Percentiles rank a stretch among this genome's conserved stretches.
Evolutionary conservation across 1,140 invertebrate genomes (phyloP).

Genomic region (Aphaenogaster ashmeadi): DNA sequence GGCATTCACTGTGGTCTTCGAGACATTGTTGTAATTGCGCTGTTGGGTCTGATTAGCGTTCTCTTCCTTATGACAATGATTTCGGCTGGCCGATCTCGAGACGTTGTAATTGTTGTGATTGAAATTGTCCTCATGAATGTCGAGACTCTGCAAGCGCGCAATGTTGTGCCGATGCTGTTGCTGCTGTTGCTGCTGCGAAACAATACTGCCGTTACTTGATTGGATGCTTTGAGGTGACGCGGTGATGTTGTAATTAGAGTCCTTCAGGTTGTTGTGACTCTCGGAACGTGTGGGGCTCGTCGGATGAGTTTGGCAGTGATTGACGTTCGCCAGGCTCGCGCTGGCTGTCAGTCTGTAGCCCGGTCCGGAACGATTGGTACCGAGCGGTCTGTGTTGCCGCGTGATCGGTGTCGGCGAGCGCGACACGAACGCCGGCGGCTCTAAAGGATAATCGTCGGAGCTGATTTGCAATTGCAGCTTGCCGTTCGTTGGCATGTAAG

Average conservation of each 20-base stretch:
- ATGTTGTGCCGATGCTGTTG: conserved; percentile 81
- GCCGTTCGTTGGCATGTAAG: conserved; percentile 88
- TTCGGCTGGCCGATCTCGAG: conserved; percentile 81
- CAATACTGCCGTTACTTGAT: conserved; percentile 75
- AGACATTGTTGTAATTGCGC: conserved; percentile 85
- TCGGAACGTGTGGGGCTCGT: conserved; percentile 85
- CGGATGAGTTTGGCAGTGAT: conserved; percentile 84
- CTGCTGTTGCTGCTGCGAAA: conserved; percentile 78
- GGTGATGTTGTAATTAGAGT: conserved; percentile 86
- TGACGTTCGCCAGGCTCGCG: conserved; percentile 88
- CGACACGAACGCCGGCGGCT: conserved; percentile 88
- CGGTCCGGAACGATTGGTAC: conserved; percentile 76
- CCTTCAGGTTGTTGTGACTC: conserved; percentile 86
- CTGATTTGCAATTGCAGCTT: conserved; percentile 86
- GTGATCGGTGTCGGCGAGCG: conserved; percentile 88
- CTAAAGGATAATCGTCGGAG: conserved; percentile 87
- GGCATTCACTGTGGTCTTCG: conserved; percentile 85
- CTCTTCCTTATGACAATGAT: conserved; percentile 86
- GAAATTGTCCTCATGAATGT: conserved; percentile 84
- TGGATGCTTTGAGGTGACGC: conserved; percentile 76
- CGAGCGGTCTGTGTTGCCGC: conserved; percentile 80
- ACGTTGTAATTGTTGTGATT: conserved; percentile 85
- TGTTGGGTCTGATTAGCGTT: conserved; percentile 86
- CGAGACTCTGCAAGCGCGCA: conserved; percentile 80
- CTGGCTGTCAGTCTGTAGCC: conserved; percentile 85